Conservation (phyloP, 1,140 invertebrate species). For the Cydia fagiglandana region DNA sequence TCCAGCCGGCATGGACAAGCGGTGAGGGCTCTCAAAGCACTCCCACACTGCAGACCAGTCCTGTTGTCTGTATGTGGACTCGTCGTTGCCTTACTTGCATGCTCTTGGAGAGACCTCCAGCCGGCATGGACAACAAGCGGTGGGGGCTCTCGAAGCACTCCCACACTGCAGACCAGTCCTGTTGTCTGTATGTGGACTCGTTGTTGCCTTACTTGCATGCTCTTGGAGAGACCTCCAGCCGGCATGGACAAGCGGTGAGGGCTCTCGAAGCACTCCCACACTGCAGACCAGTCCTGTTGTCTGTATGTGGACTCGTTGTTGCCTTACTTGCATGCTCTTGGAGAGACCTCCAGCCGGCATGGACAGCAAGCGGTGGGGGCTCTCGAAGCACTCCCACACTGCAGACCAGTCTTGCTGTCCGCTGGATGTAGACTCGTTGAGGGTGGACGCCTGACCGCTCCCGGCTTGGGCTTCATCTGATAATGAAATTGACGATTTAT, state of each 20-base stretch:
- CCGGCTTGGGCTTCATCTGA: constrained; percentile 54
- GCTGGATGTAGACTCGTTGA: constrained; percentile 72
- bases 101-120: constrained; percentile 83
- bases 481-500: neutral
- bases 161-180: constrained; percentile 90
- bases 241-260: constrained; percentile 83
- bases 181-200: constrained; percentile 78
- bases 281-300: constrained; percentile 89
- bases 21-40: constrained; percentile 87
- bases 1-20: constrained; percentile 78
- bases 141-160: constrained; percentile 90
- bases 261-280: constrained; percentile 91
- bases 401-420: constrained; percentile 91
- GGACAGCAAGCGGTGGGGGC: constrained; percentile 84
- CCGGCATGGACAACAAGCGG: constrained; percentile 80
- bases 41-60: constrained; percentile 91
- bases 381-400: constrained; percentile 90
- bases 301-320: constrained; percentile 74
- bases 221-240: constrained; percentile 83
- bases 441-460: constrained; percentile 59
- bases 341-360: constrained; percentile 82
- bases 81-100: constrained; percentile 80
- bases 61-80: constrained; percentile 81
- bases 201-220: constrained; percentile 81
- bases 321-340: too few species aligned